phyloP scores from a whole-genome alignment of 2,888 invertebrate genomes.

The Caenorhabditis sp. region DNA sequence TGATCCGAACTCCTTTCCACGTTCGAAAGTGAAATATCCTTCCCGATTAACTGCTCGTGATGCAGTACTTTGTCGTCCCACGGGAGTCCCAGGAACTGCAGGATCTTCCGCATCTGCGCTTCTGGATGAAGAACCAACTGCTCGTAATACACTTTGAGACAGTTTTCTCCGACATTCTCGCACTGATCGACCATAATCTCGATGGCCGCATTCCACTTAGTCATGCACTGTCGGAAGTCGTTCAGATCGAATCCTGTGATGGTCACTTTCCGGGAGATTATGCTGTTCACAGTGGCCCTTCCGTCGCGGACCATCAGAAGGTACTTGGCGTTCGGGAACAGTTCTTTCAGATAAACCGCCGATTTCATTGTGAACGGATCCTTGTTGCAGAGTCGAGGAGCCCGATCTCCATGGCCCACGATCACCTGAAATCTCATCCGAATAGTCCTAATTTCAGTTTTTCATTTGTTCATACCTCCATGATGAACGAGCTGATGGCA shows the following conservation, averaged over 20 bases:
- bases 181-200: conserved; percentile 95
- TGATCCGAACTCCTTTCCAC: conserved; percentile 71
- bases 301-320: conserved; percentile 91
- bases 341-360: conserved; percentile 92
- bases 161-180: conserved; percentile 73
- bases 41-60: conserved; percentile 96
- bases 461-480: conserved; percentile 61
- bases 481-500: conserved; percentile 94
- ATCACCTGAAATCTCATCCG: conserved; percentile 82
- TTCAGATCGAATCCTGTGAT: conserved; percentile 95
- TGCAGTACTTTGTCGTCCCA: conserved; percentile 97
- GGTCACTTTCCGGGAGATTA: conserved; percentile 90
- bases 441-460: background rate
- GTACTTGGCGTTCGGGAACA: conserved; percentile 98
- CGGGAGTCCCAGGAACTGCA: conserved; percentile 90
- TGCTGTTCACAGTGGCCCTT: conserved; percentile 97
- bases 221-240: conserved; percentile 92
- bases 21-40: conserved; percentile 80
- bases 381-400: conserved; percentile 93
- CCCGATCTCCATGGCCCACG: conserved; percentile 94
- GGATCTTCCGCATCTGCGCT: conserved; percentile 89
- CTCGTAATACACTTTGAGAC: conserved; percentile 89
- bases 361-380: conserved; percentile 98
- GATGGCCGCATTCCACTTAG: conserved; percentile 88
- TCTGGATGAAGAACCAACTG: conserved; percentile 95